Base-by-base conservation (phyloP, 2,113 vertebrate species). In the Naja naja region DNA sequence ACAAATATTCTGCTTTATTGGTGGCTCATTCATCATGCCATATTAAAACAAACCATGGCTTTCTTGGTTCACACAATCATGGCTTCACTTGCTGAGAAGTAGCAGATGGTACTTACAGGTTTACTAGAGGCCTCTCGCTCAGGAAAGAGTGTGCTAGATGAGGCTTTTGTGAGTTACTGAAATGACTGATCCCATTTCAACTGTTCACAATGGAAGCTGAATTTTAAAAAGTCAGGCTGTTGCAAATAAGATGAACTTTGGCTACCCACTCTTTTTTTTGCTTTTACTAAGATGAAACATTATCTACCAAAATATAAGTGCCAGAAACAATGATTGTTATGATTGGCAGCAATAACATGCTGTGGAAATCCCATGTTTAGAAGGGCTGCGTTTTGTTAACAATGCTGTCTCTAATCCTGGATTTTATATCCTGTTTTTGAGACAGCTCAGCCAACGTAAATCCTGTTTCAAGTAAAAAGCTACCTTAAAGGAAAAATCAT, bases 321-420 rank as follows among this genome's bases (percentile, higher is more conserved):
- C 64, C 91, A 54, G 49, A 49, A 49, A 58, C 43, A 49, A 34
- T 85, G 4, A 56, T 16, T 96, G 92, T 93, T 96, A 49, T 95
- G 97, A 14, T 96, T 97, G 97, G 93, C 86, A 95, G 94, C 53
- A 56, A 94, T 89, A 34, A 5, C 45, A 91, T 87, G 39, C 58
- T 58, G 39, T 97, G 97, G 97, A 98, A 97, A 97, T 97, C 97
- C 98, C 98, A 97, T 95, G 87, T 81, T 56, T 95, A 90, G 58
- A 60, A 96, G 94, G 85, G 56, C 58, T 87, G 5, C 86, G 52
- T 94, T 92, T 88, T 47, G 93, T 95, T 85, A 97, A 91, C 85
- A 81, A 88, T 88, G 60, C 86, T 94, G 64, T 54, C 93, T 58
- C 85, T 94, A 95, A 97, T 97, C 95, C 5, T 53, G 60, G 87